phyloP scores from a whole-genome alignment of 2,113 vertebrate species.

The Plotosus lineatus region DNA sequence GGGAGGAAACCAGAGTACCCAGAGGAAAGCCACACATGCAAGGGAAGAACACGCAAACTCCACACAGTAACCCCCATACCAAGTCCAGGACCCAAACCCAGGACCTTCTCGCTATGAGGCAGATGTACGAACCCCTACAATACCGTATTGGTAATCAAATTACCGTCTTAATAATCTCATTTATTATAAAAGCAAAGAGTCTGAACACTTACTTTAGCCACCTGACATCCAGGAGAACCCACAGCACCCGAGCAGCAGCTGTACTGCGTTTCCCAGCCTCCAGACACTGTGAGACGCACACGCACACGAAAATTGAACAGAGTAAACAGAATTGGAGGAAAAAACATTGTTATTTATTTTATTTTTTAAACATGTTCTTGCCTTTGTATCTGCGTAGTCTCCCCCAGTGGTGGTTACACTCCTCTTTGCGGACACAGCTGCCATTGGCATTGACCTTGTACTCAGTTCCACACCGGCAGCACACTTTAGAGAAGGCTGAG shows the following conservation, averaged over 20 bases:
- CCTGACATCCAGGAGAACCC: conserved; percentile 85
- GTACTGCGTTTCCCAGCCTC: conserved; percentile 93
- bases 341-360: background rate
- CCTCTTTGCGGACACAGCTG: conserved; percentile 86
- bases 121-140: no score
- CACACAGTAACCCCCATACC: no score
- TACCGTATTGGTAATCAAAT: no score
- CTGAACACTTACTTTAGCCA: conserved; percentile 76
- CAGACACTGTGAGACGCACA: conserved; percentile 70
- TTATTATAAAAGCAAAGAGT: no score
- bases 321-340: no score
- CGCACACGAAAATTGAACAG: no score
- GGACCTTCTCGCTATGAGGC: no score
- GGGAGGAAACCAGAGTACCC: no score
- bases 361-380: conserved; percentile 44
- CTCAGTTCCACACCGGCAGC: conserved; percentile 89
- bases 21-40: no score
- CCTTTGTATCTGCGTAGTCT: conserved; percentile 86
- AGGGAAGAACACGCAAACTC: no score
- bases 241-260: conserved; percentile 87
- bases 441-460: conserved; percentile 84
- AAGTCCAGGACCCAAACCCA: no score
- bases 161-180: no score
- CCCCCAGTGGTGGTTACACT: conserved; percentile 91
- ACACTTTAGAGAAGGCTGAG: conserved; percentile 84